A percentile compares a stretch with the other conserved stretches of the same genome.
Evolutionary conservation across 2,888 invertebrate species (phyloP).

Genomic region (Cosmorhoe ocellata): DNA sequence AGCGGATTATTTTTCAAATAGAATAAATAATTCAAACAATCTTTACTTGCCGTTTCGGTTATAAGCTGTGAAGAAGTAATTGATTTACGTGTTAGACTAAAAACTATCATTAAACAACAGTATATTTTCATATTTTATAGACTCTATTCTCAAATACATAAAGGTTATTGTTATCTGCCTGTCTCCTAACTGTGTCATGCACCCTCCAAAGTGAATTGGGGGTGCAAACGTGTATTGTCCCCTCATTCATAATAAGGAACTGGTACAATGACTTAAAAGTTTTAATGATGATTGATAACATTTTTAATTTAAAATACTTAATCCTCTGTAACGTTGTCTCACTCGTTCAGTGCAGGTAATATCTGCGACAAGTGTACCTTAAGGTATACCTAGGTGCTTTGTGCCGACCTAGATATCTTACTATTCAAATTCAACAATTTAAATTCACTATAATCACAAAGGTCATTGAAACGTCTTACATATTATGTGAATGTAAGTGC

Average conservation of each 20-base stretch:
- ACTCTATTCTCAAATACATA: conserved; percentile 17
- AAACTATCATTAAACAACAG: conserved; percentile 56
- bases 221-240: conserved; percentile 32
- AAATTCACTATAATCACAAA: too few relatives aligned
- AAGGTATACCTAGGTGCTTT: too few relatives aligned
- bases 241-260: conserved; percentile 61
- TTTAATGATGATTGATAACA: conserved; percentile 46
- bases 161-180: conserved; percentile 21
- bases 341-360: too few relatives aligned
- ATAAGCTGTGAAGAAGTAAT: conserved; percentile 55
- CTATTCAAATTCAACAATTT: too few relatives aligned
- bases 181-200: neutral
- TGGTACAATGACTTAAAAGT: conserved; percentile 53
- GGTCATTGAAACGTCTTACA: too few relatives aligned
- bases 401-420: too few relatives aligned
- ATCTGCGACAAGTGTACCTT: too few relatives aligned
- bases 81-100: conserved; percentile 75
- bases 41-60: neutral
- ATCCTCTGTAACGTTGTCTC: too few relatives aligned
- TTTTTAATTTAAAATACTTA: conserved; percentile 9
- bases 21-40: too few relatives aligned
- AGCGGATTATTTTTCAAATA: too few relatives aligned
- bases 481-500: too few relatives aligned
- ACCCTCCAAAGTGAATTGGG: conserved; percentile 26
- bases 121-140: conserved; percentile 9